Evolutionary conservation across 2,888 invertebrate species (phyloP), one percentile per base, ranked within the genome.

Genomic region (Nemotelus nigrinus): DNA sequence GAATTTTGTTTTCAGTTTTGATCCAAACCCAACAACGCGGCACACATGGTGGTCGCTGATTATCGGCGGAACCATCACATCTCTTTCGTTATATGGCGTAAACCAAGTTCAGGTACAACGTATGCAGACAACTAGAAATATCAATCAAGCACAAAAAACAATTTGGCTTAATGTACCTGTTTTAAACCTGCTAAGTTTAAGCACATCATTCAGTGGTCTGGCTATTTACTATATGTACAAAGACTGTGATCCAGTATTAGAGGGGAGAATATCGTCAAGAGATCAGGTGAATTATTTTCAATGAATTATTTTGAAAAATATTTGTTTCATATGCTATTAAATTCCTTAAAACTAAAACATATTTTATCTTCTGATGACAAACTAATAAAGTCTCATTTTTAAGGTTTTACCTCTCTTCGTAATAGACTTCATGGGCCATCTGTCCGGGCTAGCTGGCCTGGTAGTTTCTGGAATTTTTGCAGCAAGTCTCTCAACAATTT

Each of bases 401-500:
- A 81, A 88, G 85, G 82, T 94, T 71, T 93, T 95, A 93, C 94
- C 94, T 0, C 89, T 91, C 77, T 95, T 93, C 84, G 94, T 94
- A 41, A 91, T 94, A 80, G 92, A 94, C 80, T 91, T 91, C 0
- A 91, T 97, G 92, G 88, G 90, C 0, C 83, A 89, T 70, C 87
- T 91, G 72, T 94, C 95, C 0, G 97, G 97, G 0, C 84, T 98
- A 41, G 91, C 96, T 0, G 98, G 98, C 0, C 89, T 98, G 43
- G 97, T 97, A 84, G 93, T 97, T 0, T 95, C 97, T 3, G 94
- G 97, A 2, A 93, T 98, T 79, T 96, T 97, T 85, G 96, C 96
- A 82, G 97, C 96, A 0, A 94, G 96, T 0, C 88, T 97, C 7
- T 96, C 97, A 64, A 96, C 97, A 0, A 93, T 98, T 78, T 97